phyloP scores from a whole-genome alignment of 2,113 vertebrate species.

The Neodontobutis hainanensis region DNA sequence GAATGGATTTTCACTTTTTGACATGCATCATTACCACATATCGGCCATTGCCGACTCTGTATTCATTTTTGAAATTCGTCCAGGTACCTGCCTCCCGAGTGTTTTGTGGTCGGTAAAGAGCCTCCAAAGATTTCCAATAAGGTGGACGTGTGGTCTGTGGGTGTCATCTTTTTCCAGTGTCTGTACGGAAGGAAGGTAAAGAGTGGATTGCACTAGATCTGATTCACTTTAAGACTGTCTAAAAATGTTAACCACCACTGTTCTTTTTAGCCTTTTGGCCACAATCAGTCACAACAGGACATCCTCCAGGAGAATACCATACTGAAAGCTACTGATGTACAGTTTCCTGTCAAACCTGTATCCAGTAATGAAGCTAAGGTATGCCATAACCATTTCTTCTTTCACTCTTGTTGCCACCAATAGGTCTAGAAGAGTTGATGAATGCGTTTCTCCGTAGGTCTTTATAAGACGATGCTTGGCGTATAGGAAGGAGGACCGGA shows the following conservation, averaged over 20 bases:
- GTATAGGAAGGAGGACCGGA: slow-evolving; percentile 97
- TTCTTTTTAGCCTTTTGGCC: slow-evolving; percentile 92
- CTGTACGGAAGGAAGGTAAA: slow-evolving; percentile 97
- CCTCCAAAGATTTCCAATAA: slow-evolving; percentile 99
- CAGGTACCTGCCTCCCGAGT: slow-evolving; percentile 98
- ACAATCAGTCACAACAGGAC: slow-evolving; percentile 99
- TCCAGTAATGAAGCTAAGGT: slow-evolving; percentile 99
- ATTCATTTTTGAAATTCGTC: background rate
- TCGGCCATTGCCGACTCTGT: background rate
- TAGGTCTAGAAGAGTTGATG: background rate
- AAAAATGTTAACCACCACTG: background rate
- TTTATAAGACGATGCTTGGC: slow-evolving; percentile 98
- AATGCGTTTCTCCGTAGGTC: slow-evolving; percentile 75
- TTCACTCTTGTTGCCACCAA: background rate
- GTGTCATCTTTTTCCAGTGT: slow-evolving; percentile 99
- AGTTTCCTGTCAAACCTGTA: slow-evolving; percentile 98
- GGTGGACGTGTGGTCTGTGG: slow-evolving; percentile 99
- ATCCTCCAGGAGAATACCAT: slow-evolving; percentile 99
- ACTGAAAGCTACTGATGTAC: slow-evolving; percentile 98
- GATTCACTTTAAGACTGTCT: background rate
- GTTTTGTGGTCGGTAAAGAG: slow-evolving; percentile 99
- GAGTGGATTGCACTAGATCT: background rate
- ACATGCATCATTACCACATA: background rate
- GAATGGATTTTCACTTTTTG: background rate
- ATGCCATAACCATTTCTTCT: slow-evolving; percentile 26